phyloP scores from a whole-genome alignment of 53 echinoderm and acorn worm genomes.

The Temnopleurus reevesii region DNA sequence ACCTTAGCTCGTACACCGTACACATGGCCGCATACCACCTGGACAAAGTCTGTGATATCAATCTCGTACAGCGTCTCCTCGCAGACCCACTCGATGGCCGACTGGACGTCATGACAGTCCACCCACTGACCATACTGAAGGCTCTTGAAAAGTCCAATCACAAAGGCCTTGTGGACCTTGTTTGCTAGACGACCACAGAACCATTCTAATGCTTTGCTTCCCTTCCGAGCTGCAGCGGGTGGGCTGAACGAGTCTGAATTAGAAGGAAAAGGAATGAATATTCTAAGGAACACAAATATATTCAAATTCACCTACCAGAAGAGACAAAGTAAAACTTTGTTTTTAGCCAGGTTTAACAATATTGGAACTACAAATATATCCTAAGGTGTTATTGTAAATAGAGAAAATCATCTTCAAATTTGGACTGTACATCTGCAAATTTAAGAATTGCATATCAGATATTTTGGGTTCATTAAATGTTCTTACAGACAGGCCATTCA shows the following conservation, averaged over 20 bases:
- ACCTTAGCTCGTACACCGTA: constrained; percentile 37
- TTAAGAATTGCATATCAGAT: too few species aligned
- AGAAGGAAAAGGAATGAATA: too few species aligned
- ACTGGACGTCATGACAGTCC: constrained; percentile 75
- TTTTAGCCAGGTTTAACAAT: too few species aligned
- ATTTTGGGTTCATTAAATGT: too few species aligned
- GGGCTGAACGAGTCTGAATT: constrained; percentile 11
- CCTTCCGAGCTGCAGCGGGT: background rate
- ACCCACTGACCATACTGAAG: constrained; percentile 77
- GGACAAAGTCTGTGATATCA: constrained; percentile 90
- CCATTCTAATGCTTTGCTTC: constrained; percentile 71
- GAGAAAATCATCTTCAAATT: too few species aligned
- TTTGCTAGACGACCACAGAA: constrained; percentile 67
- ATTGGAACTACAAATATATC: too few species aligned
- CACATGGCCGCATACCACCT: constrained; percentile 92
- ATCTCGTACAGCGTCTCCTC: constrained; percentile 83
- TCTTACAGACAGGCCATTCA: too few species aligned
- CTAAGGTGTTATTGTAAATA: too few species aligned
- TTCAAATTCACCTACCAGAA: too few species aligned
- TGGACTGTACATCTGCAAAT: too few species aligned
- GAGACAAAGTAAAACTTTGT: too few species aligned
- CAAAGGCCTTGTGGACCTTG: constrained; percentile 82
- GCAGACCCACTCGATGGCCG: constrained; percentile 89
- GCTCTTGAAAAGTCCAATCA: constrained; percentile 86
- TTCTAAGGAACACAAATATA: too few species aligned